phyloP scores from a whole-genome alignment of 2,113 vertebrate genomes.

The Mobula hypostoma region DNA sequence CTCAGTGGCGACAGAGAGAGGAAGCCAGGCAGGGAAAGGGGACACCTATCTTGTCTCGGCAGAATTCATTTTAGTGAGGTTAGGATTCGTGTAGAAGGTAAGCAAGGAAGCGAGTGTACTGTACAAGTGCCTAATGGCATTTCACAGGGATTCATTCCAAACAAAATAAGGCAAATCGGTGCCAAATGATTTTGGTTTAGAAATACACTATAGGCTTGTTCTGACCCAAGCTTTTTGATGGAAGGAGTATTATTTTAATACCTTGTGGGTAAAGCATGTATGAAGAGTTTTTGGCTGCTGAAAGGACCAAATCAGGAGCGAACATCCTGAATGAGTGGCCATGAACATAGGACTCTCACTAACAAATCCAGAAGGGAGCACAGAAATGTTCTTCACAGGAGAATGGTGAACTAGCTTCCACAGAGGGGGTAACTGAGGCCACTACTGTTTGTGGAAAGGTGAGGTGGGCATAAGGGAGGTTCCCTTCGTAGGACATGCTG shows the following conservation, averaged over 20 bases:
- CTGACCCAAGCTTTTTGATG: neutral
- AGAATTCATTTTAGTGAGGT: neutral
- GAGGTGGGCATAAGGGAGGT: too few relatives aligned
- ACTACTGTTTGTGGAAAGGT: too few relatives aligned
- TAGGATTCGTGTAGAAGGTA: neutral
- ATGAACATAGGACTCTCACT: too few relatives aligned
- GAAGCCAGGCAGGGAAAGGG: neutral
- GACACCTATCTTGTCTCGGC: neutral
- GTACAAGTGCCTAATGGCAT: slow-evolving; percentile 11
- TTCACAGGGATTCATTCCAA: slow-evolving; percentile 30
- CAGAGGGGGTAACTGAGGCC: too few relatives aligned
- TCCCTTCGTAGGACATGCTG: too few relatives aligned
- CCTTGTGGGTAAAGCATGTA: neutral
- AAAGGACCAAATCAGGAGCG: neutral
- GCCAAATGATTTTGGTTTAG: slow-evolving; percentile 35
- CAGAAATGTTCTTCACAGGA: too few relatives aligned
- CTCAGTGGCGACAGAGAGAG: neutral
- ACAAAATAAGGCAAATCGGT: slow-evolving; percentile 1
- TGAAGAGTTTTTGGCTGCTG: neutral
- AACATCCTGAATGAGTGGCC: neutral
- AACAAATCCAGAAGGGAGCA: too few relatives aligned
- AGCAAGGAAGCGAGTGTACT: neutral
- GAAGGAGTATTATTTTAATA: slow-evolving; percentile 27
- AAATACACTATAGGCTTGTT: slow-evolving; percentile 24
- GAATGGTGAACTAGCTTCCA: too few relatives aligned